Evolutionary conservation across 1,140 invertebrate species (phyloP), one percentile per base, ranked within the genome.

Genomic region (Calosoma granatense): DNA sequence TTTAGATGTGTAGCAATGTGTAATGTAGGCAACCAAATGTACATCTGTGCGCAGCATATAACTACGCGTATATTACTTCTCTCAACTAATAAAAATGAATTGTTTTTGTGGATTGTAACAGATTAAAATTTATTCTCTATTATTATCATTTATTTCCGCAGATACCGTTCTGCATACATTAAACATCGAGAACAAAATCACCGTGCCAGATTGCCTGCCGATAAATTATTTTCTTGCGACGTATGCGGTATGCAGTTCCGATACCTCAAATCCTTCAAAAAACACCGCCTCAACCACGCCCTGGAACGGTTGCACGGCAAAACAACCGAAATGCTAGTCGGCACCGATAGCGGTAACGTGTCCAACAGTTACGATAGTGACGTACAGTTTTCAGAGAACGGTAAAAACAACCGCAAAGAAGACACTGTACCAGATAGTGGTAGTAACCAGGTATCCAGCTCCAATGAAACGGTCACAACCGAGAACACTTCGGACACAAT

Each of bases 141-240:
- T 6, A 30, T 30, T 30, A 30, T 6, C 14, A 6, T 6, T 30
- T 14, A 14, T 6, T 6, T 30, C 14, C 14, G 14, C 20, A 61
- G 63, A 60, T 92, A 92, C 67, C 79, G 89, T 51, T 92, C 88
- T 17, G 88, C 89, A 4, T 93, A 90, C 71, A 85, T 90, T 23
- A 90, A 91, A 65, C 90, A 92, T 68, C 81, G 89, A 47, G 90
- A 92, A 67, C 89, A 92, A 71, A 92, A 92, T 65, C 90, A 93
- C 65, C 81, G 88, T 0, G 88, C 89, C 1, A 76, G 88, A 1
- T 72, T 92, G 6, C 90, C 90, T 0, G 89, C 89, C 6, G 89
- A 92, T 72, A 92, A 92, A 68, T 78, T 91, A 1, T 93, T 92
- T 72, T 90, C 88, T 19, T 93, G 89, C 67, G 88, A 91, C 64